Base-by-base conservation (phyloP, 1,140 invertebrate genomes). In the Yoshiicerus persimilis region DNA sequence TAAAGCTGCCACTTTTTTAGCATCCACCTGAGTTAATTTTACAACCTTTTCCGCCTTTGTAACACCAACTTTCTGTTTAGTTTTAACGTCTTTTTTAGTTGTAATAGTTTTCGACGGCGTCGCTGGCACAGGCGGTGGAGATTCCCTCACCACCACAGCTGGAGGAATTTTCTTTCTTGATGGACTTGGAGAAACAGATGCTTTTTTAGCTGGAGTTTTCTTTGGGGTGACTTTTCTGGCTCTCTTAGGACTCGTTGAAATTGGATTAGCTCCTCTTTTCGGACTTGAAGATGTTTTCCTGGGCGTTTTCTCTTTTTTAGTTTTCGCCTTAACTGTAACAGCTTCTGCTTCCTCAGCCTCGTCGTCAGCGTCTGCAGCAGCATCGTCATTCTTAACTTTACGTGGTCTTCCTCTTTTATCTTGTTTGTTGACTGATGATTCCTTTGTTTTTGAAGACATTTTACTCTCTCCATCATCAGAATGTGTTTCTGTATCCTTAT, bases 1-100 rank as follows among this genome's bases (percentile, higher is more conserved):
- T 2, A 90, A 32, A 34, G 88, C 88, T 0, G 89, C 90, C 16
- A 90, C 89, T 87, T 90, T 91, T 23, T 86, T 88, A 20, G 85
- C 89, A 80, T 91, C 88, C 27, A 87, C 64, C 25, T 89, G 36
- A 27, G 32, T 87, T 80, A 90, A 64, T 77, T 88, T 90, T 16
- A 80, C 34, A 80, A 34, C 20, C 23, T 34, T 34, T 10, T 80
- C 75, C 9, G 32, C 9, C 64, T 85, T 80, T 34, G 83, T 64
- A 32, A 23, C 56, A n/a, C n/a, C n/a, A 47, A 38, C 38, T 84
- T 84, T 84, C 11, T 30, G 38, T 84, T 84, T 84, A 47, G 27
- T n/a, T 80, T 66, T 84, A 30, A 80, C 86, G n/a, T 80, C 30
- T 41, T 89, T 80, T n/a, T 87, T 80, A 0, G 32, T 32, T 27